Base-by-base conservation (phyloP, 2,888 invertebrate species). In the Nysson spinosus region DNA sequence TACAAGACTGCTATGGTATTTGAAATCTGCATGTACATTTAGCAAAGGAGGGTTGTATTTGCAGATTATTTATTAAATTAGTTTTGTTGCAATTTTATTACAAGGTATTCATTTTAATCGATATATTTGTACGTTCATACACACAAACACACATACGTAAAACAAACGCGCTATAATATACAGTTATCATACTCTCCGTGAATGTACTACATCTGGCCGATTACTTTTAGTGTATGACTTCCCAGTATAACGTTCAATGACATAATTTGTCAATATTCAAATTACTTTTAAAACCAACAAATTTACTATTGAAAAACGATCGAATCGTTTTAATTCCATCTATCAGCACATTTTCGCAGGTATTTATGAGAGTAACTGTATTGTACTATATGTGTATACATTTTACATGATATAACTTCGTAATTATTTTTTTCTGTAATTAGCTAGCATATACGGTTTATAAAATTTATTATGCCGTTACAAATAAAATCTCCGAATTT, bases 21-120 rank as follows among this genome's bases (percentile, higher is more conserved):
- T 42, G 34, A 55, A 54, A 50, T 68, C 67, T 68, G 67, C 67
- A 69, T 73, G 63, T 65, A 72, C 69, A 60, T 62, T 64, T 68
- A 62, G 54, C 57, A 68, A 69, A 19, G 12, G 43, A 65, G 46
- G 34, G 43, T 61, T 60, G 67, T 60, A 65, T 58, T 61, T 52
- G 68, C 55, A 64, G 66, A 62, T 79, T 77, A 75, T 81, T 81
- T 79, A 76, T 80, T 78, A 80, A 81, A 82, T 73, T 73, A 71
- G 60, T 68, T 69, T 50, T 73, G 67, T 73, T 62, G 75, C 77
- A 80, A 69, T 83, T 82, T 81, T 81, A 80, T 83, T 83, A 83
- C 83, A 83, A 81, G 80, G 61, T 72, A 72, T 80, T 70, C 69
- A 65, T 75, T 69, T 75, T 73, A 77, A 69, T 74, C 71, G 75